Evolutionary conservation across 64 coral and sea anemone genomes (phyloP).

Genomic region (Montipora efflorescens): DNA sequence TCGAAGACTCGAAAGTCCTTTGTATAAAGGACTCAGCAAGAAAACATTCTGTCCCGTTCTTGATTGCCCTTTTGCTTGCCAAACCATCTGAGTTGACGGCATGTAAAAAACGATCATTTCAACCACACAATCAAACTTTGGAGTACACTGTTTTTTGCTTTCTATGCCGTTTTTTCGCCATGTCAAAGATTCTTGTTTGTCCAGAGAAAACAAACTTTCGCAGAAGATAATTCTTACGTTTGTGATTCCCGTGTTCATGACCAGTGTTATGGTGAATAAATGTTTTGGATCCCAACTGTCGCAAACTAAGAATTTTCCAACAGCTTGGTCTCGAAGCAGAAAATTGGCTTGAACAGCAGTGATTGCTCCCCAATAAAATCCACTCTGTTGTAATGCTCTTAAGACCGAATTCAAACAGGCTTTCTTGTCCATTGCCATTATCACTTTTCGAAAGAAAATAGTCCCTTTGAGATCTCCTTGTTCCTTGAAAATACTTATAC

Average conservation of each 20-base stretch:
- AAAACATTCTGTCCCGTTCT: not conserved
- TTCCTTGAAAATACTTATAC: too few species aligned
- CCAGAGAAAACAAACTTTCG: slow-evolving; percentile 46
- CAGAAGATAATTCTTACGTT: slow-evolving; percentile 65
- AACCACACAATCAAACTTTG: slow-evolving; percentile 70
- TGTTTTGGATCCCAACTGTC: slow-evolving; percentile 70
- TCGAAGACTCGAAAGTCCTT: slow-evolving; percentile 22
- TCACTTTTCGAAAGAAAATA: not conserved
- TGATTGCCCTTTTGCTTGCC: not conserved
- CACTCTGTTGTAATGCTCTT: slow-evolving; percentile 57
- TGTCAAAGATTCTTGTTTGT: not conserved
- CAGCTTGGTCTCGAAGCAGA: slow-evolving; percentile 46
- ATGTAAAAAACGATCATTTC: slow-evolving; percentile 64
- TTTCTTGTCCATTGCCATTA: not conserved
- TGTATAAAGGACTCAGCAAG: slow-evolving; percentile 52
- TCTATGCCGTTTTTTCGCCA: not conserved
- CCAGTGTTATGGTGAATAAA: slow-evolving; percentile 63
- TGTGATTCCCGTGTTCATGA: slow-evolving; percentile 45
- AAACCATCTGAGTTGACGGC: slow-evolving; percentile 25
- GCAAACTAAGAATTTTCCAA: slow-evolving; percentile 70
- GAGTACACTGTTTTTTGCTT: not conserved
- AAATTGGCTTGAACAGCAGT: slow-evolving; percentile 61
- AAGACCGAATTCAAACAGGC: not conserved
- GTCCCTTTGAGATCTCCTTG: not conserved
- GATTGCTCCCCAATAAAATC: slow-evolving; percentile 79